Evolutionary conservation across 2,113 vertebrate genomes (phyloP).

Genomic region (Pteruthius melanotis): DNA sequence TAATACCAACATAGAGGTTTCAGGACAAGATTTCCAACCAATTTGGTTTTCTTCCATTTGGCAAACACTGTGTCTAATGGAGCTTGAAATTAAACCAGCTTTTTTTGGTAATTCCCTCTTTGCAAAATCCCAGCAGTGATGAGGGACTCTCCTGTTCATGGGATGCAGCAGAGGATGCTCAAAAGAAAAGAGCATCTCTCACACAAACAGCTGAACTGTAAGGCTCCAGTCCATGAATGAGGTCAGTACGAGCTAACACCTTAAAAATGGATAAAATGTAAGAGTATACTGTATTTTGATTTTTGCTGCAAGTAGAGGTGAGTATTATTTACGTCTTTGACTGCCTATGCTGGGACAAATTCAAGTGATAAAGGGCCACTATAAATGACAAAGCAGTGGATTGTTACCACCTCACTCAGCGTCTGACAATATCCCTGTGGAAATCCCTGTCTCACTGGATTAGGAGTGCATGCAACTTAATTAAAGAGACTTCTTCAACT

Average conservation of each 20-base stretch:
- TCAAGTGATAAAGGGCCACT: not conserved
- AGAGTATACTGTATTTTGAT: not conserved
- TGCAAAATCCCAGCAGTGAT: not conserved
- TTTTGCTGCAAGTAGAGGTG: not conserved
- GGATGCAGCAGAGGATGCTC: not conserved
- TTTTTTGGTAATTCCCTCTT: constrained; percentile 52
- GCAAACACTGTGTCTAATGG: constrained; percentile 28
- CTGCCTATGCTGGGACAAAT: not conserved
- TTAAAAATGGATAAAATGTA: not conserved
- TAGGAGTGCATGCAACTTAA: not conserved
- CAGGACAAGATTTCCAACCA: constrained; percentile 29
- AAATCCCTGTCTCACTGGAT: not conserved
- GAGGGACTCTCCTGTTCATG: not conserved
- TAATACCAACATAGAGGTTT: constrained; percentile 6
- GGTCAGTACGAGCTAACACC: not conserved
- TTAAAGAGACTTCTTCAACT: not conserved
- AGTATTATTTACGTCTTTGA: not conserved
- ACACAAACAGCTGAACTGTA: not conserved
- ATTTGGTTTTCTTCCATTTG: constrained; percentile 48
- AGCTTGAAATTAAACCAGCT: constrained; percentile 60
- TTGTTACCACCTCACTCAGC: not conserved
- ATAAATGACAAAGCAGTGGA: not conserved
- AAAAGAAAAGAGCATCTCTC: not conserved
- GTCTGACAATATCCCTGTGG: not conserved
- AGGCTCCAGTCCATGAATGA: not conserved